Conservation (phyloP, 2,797 vertebrate species). For the Cossypha niveicapilla region DNA sequence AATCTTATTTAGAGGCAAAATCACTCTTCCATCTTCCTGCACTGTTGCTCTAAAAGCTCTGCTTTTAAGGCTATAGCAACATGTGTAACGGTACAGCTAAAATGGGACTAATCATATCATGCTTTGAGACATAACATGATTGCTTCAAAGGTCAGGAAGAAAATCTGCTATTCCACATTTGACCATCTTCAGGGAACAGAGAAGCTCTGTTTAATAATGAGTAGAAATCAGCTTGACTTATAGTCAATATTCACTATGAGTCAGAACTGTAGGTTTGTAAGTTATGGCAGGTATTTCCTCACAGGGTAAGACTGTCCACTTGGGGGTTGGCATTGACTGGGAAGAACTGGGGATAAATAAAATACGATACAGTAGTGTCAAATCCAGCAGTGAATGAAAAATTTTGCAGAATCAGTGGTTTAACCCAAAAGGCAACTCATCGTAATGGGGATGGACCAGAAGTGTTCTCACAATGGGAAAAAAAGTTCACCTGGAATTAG, state of each 20-base stretch:
- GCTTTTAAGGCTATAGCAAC: conserved; percentile 15
- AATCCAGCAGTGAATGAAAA: background rate
- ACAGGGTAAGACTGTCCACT: background rate
- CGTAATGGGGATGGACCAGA: background rate
- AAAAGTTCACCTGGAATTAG: background rate
- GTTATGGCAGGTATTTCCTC: background rate
- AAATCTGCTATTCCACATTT: background rate
- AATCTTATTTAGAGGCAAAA: background rate
- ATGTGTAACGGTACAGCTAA: background rate
- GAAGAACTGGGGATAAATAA: background rate
- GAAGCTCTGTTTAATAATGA: background rate
- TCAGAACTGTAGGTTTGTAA: background rate
- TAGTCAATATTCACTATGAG: background rate
- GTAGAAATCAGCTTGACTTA: background rate
- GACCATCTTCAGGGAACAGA: background rate
- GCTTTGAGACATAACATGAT: conserved; percentile 16
- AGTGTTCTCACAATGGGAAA: accelerated
- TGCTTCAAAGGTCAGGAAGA: conserved; percentile 38
- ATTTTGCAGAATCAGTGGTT: background rate
- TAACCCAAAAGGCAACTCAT: background rate
- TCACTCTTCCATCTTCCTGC: background rate
- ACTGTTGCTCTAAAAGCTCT: background rate
- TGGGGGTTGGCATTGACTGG: background rate
- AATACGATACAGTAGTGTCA: background rate
- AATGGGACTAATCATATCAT: conserved; percentile 20